Conservation (phyloP, 1,140 invertebrate genomes). For the Penaeus chinensis region DNA sequence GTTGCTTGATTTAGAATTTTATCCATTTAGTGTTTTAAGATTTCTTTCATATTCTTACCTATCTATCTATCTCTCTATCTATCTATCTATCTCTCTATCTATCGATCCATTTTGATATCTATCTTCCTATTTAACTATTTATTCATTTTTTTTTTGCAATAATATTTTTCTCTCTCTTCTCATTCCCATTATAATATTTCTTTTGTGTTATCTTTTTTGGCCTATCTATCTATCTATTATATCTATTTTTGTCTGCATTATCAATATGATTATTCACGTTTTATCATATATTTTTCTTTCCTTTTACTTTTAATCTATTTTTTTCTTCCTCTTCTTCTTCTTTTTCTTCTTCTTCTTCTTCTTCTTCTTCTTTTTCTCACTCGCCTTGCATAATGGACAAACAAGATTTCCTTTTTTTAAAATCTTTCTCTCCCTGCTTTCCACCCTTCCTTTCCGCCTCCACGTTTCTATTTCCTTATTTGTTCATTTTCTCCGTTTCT, state of each 20-base stretch:
- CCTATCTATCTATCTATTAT: not conserved
- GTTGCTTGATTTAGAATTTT: not conserved
- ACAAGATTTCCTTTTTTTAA: too few relatives aligned
- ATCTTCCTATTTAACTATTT: not conserved
- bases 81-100: not conserved
- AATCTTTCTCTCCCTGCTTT: too few relatives aligned
- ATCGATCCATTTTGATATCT: not conserved
- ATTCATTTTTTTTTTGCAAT: too few relatives aligned
- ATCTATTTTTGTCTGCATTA: not conserved
- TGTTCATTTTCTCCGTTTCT: too few relatives aligned
- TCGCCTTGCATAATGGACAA: too few relatives aligned
- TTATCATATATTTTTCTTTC: not conserved
- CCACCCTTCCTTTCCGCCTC: too few relatives aligned
- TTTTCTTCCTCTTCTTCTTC: not conserved
- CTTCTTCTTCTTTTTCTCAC: too few relatives aligned
- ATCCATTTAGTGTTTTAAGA: not conserved
- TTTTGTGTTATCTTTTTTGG: too few relatives aligned
- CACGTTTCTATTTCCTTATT: too few relatives aligned
- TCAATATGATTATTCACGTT: not conserved
- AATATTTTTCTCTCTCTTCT: not conserved
- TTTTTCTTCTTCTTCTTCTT: too few relatives aligned
- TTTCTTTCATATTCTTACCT: not conserved
- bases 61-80: too few relatives aligned
- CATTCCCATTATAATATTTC: not conserved
- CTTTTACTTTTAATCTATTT: not conserved